A percentile compares a stretch with the other conserved stretches of the same genome.
Conservation (phyloP, 2,888 invertebrate genomes). For the Nemurella pictetii region DNA sequence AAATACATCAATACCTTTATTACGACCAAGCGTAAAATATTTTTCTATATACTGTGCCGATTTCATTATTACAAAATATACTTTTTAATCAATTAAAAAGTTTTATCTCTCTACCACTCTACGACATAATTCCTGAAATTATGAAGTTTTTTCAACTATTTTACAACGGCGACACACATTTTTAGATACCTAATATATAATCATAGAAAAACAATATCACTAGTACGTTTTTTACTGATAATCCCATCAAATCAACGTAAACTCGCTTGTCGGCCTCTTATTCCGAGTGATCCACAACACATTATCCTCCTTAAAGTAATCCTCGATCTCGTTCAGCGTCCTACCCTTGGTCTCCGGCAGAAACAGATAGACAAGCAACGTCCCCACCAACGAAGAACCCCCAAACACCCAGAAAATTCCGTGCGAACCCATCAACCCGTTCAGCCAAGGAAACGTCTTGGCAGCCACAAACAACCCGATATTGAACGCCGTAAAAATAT, state of each 20-base stretch:
- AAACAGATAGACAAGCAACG: slow-evolving; percentile 66
- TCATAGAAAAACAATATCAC: too few species aligned
- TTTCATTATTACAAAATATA: too few species aligned
- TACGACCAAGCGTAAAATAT: too few species aligned
- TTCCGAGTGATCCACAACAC: slow-evolving; percentile 47
- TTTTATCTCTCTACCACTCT: too few species aligned
- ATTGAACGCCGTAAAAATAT: slow-evolving; percentile 73
- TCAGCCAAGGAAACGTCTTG: slow-evolving; percentile 65
- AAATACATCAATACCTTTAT: too few species aligned
- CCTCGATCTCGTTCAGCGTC: slow-evolving; percentile 73
- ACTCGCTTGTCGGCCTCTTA: slow-evolving; percentile 22
- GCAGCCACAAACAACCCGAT: slow-evolving; percentile 67
- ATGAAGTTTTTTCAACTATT: too few species aligned
- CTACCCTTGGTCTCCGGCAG: slow-evolving; percentile 76
- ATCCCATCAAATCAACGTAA: not conserved
- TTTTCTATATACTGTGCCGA: too few species aligned
- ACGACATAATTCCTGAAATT: too few species aligned
- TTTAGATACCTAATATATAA: too few species aligned
- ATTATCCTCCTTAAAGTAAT: slow-evolving; percentile 71
- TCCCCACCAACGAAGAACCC: slow-evolving; percentile 62
- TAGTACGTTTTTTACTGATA: not conserved
- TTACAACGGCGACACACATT: too few species aligned
- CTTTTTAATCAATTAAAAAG: too few species aligned
- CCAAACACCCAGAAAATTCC: slow-evolving; percentile 76
- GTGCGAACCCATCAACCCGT: slow-evolving; percentile 59